Base-by-base conservation (phyloP, 2,797 vertebrate species). In the Chaetodon trifasciatus region DNA sequence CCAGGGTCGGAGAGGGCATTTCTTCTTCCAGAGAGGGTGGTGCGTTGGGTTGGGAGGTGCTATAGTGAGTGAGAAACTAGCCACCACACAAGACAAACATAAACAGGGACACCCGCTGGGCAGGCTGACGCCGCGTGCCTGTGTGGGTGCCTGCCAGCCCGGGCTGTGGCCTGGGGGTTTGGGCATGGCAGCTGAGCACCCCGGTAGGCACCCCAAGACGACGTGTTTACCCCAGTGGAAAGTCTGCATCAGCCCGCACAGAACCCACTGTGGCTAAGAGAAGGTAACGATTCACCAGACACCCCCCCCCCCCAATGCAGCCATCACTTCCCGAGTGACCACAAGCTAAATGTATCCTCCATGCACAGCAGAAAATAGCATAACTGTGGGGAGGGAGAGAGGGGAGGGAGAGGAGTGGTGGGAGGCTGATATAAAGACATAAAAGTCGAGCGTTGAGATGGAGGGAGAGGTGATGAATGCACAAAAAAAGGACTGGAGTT, bases 311-410 rank as follows among this genome's bases (percentile, higher is more conserved):
- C 35, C 81, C 78, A 88, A 86, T 84, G 88, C 68, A 92, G 89
- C 87, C 89, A 89, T 91, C 82, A 88, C 88, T 92, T 92, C 87
- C 88, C 83, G 44, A 85, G 87, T 76, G 75, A 93, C 95, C 95
- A 76, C 93, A 94, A 80, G 89, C 93, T 94, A 95, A 95, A 96
- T 93, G 91, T 79, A 92, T 93, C 92, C 86, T 91, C 86, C 87
- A 88, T 85, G 84, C 89, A 44, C 80, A 82, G 93, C 85, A 93
- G 75, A 92, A 92, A 92, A 93, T 85, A 93, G 85, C 83, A 90
- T 87, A 89, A 80, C 81, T 91, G 87, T 89, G 89, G 85, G 65
- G 73, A 83, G 57, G 55, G 64, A 81, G 63, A 69, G 70, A 49
- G 63, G 28, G 40, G 32, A 55, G 57, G 24, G 58, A 65, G 58